Percentiles rank a stretch among this genome's conserved stretches.
Evolutionary conservation across 1,140 invertebrate genomes (phyloP).

Genomic region (Doryteuthis pealeii): DNA sequence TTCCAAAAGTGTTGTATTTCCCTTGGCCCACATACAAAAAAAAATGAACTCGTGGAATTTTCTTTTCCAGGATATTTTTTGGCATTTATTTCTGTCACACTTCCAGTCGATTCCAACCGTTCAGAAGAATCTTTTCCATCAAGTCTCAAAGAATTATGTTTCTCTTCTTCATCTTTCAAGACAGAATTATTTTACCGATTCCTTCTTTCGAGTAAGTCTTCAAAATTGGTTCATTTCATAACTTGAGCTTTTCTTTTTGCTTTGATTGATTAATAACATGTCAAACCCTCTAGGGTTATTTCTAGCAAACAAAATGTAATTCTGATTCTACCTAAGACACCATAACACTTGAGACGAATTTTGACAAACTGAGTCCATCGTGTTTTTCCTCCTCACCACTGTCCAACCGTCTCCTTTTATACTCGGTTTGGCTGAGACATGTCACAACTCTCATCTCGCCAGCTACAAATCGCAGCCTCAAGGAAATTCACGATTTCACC

Average conservation of each 20-base stretch:
- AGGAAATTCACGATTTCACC: background rate
- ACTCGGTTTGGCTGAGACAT: no score
- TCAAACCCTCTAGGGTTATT: background rate
- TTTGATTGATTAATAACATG: background rate
- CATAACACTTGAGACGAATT: no score
- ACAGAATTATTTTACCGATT: conserved; percentile 43
- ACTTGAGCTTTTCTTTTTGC: background rate
- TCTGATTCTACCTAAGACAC: no score
- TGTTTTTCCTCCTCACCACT: no score
- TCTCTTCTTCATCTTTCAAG: conserved; percentile 49
- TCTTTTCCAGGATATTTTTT: conserved; percentile 53
- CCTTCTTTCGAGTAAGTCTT: conserved; percentile 51
- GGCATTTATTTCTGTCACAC: conserved; percentile 56
- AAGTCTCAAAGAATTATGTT: conserved; percentile 57
- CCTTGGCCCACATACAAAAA: no score
- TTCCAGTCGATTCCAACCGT: conserved; percentile 44
- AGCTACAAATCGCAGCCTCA: background rate
- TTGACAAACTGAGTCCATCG: no score
- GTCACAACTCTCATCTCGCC: no score
- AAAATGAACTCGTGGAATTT: no score
- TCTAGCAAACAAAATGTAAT: background rate
- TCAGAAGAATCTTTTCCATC: conserved; percentile 54
- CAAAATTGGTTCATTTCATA: background rate
- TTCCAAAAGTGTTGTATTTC: no score
- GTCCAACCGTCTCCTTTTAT: no score